These are phyloP conservation scores for Notechis scutatus DNA, from an alignment of 2,113 vertebrate species.

Conservation along the genomic window DNA sequence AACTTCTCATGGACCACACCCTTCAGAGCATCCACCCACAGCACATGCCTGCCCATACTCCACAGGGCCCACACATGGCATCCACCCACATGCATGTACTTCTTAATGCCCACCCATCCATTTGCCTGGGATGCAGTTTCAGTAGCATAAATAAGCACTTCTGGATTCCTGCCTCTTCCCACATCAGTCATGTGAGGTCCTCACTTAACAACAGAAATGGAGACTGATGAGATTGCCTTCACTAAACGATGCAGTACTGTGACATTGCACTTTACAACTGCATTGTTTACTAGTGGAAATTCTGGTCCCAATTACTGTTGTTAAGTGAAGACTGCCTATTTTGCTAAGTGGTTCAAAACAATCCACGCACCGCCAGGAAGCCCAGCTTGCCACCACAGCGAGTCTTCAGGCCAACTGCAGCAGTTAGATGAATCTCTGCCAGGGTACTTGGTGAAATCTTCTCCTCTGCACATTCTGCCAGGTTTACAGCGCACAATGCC, in stretches of 20 bases:
- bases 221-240: background rate
- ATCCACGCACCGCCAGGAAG: conserved; percentile 83
- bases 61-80: background rate
- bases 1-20: background rate
- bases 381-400: conserved; percentile 84
- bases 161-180: background rate
- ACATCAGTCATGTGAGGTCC: background rate
- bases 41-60: background rate
- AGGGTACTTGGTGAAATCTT: conserved; percentile 85
- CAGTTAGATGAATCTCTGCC: conserved; percentile 89
- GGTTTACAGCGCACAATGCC: conserved; percentile 91
- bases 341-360: background rate
- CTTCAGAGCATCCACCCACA: background rate
- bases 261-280: background rate
- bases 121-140: background rate
- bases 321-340: background rate
- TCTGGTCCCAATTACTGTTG: background rate
- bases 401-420: conserved; percentile 84
- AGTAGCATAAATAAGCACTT: background rate
- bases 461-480: conserved; percentile 87
- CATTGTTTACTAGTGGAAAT: background rate
- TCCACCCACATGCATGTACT: background rate
- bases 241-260: background rate
- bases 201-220: background rate
- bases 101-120: background rate